Evolutionary conservation across 2,113 vertebrate genomes (phyloP).

Genomic region (Bubo scandiacus): DNA sequence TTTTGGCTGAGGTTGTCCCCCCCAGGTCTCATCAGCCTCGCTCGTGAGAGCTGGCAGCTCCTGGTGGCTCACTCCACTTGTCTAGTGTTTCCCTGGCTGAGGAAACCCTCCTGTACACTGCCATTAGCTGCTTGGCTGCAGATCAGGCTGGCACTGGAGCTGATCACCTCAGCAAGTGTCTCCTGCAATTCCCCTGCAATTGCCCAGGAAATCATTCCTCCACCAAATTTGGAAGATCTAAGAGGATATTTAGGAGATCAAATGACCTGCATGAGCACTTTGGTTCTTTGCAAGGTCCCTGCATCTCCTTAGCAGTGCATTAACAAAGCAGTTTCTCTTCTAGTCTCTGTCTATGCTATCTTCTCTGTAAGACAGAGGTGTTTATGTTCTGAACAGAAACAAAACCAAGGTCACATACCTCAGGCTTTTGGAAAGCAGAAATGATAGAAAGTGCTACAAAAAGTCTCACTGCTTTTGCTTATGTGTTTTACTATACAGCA

Average conservation of each 20-base stretch:
- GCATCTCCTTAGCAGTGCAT: not conserved
- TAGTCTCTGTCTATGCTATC: not conserved
- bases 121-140: accelerated
- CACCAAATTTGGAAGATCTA: not conserved
- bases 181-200: not conserved
- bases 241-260: not conserved
- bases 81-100: not conserved
- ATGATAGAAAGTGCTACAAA: not conserved
- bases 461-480: not conserved
- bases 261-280: not conserved
- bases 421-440: not conserved
- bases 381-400: not conserved
- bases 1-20: not conserved
- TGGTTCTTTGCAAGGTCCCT: not conserved
- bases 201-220: not conserved
- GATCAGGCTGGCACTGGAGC: not conserved
- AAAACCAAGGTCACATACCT: not conserved
- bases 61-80: accelerated
- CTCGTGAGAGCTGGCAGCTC: not conserved
- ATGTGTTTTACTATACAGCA: not conserved
- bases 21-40: not conserved
- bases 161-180: not conserved
- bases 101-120: not conserved
- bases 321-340: not conserved
- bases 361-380: not conserved